Evolutionary conservation across 1,140 invertebrate genomes (phyloP).

Genomic region (Pogonognathellus flavescens): DNA sequence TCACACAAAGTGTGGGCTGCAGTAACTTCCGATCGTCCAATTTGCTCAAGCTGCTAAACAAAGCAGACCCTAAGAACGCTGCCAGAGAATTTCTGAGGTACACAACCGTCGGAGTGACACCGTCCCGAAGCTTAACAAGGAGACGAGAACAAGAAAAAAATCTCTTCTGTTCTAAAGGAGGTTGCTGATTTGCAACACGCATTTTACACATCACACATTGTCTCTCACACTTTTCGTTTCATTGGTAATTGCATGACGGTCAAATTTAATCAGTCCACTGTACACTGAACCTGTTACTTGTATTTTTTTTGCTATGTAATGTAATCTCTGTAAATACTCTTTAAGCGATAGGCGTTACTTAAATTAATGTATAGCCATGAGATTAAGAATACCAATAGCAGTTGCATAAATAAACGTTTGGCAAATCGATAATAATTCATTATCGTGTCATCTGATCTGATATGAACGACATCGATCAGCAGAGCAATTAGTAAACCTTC

Average conservation of each 20-base stretch:
- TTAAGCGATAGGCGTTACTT: conserved; percentile 11
- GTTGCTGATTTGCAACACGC: not conserved
- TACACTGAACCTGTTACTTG: too few relatives aligned
- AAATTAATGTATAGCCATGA: not conserved
- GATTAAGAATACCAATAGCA: not conserved
- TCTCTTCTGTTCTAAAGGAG: conserved; percentile 22
- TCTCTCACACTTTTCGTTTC: too few relatives aligned
- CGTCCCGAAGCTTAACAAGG: not conserved
- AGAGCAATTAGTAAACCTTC: not conserved
- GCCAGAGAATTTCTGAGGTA: conserved; percentile 2
- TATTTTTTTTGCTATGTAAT: too few relatives aligned
- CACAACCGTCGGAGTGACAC: not conserved
- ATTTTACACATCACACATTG: too few relatives aligned
- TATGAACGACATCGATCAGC: not conserved
- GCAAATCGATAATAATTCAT: not conserved
- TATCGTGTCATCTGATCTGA: conserved; percentile 13
- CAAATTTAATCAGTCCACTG: too few relatives aligned
- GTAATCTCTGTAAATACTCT: conserved; percentile 13
- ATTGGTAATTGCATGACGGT: too few relatives aligned
- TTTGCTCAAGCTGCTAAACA: conserved; percentile 19
- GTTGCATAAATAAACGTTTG: not conserved
- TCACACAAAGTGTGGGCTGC: conserved; percentile 7
- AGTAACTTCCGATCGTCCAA: conserved; percentile 8
- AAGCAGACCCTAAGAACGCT: not conserved
- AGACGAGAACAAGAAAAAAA: conserved; percentile 2